Evolutionary conservation across 2,113 vertebrate genomes (phyloP).

Genomic region (Aythya baeri): DNA sequence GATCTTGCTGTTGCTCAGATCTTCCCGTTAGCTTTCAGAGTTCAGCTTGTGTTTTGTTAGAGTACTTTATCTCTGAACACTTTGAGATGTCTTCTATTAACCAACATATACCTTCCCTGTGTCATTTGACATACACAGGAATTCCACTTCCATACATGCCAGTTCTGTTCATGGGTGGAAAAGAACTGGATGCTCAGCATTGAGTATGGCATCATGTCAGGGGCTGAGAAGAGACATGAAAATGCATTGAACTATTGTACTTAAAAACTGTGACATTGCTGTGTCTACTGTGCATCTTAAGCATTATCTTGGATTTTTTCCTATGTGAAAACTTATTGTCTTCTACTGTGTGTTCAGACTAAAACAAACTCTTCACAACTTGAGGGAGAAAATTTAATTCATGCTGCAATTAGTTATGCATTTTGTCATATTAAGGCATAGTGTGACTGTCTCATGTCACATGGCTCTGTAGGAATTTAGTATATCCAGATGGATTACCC

Average conservation of each 20-base stretch:
- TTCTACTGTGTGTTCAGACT: background rate
- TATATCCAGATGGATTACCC: background rate
- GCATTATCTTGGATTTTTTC: background rate
- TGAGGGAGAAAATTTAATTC: background rate
- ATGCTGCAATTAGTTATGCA: background rate
- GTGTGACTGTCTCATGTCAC: background rate
- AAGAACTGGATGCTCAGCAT: background rate
- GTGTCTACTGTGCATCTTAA: background rate
- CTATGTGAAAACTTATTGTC: background rate
- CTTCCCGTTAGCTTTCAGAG: background rate
- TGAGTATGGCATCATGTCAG: background rate
- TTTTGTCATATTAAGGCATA: background rate
- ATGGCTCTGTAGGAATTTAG: background rate
- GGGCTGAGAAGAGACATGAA: background rate
- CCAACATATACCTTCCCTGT: background rate
- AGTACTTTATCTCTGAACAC: background rate
- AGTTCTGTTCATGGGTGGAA: background rate
- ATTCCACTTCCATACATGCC: background rate
- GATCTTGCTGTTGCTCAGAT: background rate
- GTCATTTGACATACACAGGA: background rate
- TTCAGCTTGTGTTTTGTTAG: background rate
- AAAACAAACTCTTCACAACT: background rate
- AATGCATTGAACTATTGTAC: background rate
- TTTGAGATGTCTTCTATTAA: background rate
- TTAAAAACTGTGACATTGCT: background rate